Evolutionary conservation across 2,113 vertebrate species (phyloP).

Genomic region (Sinocyclocheilus anshuiensis): DNA sequence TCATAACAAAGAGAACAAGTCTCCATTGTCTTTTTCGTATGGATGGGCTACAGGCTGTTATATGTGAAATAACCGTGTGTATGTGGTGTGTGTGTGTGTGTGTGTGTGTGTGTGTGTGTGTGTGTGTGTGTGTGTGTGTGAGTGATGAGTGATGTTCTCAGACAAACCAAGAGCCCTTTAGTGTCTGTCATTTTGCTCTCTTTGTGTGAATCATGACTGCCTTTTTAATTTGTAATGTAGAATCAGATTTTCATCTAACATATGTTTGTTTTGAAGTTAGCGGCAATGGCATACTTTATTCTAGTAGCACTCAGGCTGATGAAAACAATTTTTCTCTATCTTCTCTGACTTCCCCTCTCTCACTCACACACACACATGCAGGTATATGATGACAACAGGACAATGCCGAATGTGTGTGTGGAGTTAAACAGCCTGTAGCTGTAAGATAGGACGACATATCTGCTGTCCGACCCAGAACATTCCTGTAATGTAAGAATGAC

Average conservation of each 20-base stretch:
- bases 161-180: slow-evolving; percentile 57
- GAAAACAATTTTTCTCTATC: slow-evolving; percentile 36
- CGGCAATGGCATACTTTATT: slow-evolving; percentile 40
- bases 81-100: slow-evolving; percentile 23
- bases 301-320: slow-evolving; percentile 45
- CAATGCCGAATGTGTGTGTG: slow-evolving; percentile 53
- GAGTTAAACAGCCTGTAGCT: slow-evolving; percentile 53
- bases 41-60: slow-evolving; percentile 47
- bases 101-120: slow-evolving; percentile 41
- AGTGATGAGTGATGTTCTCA: slow-evolving; percentile 43
- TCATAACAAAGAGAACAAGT: slow-evolving; percentile 59
- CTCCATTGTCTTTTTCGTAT: slow-evolving; percentile 52
- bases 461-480: slow-evolving; percentile 55
- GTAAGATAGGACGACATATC: slow-evolving; percentile 58
- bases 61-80: slow-evolving; percentile 43
- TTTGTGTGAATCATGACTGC: slow-evolving; percentile 54
- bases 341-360: slow-evolving; percentile 8
- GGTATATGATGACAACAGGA: slow-evolving; percentile 56
- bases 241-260: slow-evolving; percentile 43
- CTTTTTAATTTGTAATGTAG: slow-evolving; percentile 51
- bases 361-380: slow-evolving; percentile 10
- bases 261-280: slow-evolving; percentile 36
- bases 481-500: slow-evolving; percentile 65
- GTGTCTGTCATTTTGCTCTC: slow-evolving; percentile 58
- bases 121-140: slow-evolving; percentile 45